Base-by-base conservation (phyloP, 2,113 vertebrate species). In the Clarias batrachus region DNA sequence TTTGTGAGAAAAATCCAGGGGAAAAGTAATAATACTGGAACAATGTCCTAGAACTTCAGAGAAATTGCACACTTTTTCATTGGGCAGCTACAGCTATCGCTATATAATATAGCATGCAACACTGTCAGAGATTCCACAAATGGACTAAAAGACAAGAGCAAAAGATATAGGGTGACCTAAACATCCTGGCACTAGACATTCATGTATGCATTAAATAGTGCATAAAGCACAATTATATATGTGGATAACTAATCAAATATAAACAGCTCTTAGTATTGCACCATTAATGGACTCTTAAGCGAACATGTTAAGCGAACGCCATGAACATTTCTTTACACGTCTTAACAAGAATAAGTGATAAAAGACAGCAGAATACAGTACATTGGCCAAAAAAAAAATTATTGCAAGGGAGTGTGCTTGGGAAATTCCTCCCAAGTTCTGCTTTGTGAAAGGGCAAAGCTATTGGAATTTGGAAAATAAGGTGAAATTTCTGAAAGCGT, bases 321-420 rank as follows among this genome's bases (percentile, higher is more conserved):
- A 91, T 93, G 92, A 91, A 92, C 81, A 83, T 82, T 84, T 88
- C 54, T 83, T 90, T 12, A 14, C 21, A 54, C 60, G 89, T 12
- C 78, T 89, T 78, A 73, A 85, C 90, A 81, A 87, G 83, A 91
- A 77, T 85, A 30, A 76, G 86, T 2, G 23, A 66, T 25, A 48
- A 86, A 86, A 68, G 82, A 84, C 74, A 68, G 86, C 48, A 86
- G 79, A 81, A 85, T 59, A 83, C 65, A 48, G n/a, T 77, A 71
- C 41, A n/a, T 81, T 71, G 65, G 30, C 56, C 37, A 71, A 21
- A 86, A 52, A 54, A 54, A 41, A 7, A 85, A 41, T n/a, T 3
- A 10, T 30, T 17, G 76, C 62, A 17, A 60, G 27, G 57, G 57
- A 73, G 56, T 11, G 68, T 54, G 78, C n/a, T 81, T 70, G 6